Evolutionary conservation across 2,888 invertebrate genomes (phyloP).

Genomic region (Eristalinus sepulchralis): DNA sequence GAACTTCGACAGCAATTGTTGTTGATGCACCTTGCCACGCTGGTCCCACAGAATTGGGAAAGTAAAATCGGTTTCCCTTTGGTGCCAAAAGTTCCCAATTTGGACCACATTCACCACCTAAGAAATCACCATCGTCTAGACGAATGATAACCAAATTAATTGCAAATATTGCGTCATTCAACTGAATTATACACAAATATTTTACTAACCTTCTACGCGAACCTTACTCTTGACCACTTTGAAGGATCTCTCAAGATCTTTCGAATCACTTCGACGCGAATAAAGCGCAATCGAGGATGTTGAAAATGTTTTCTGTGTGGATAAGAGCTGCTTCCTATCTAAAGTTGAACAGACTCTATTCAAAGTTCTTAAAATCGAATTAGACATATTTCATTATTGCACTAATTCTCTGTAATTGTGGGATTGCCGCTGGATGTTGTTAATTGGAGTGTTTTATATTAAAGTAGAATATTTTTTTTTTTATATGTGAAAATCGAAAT

Average conservation of each 20-base stretch:
- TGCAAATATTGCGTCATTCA: constrained; percentile 59
- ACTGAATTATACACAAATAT: not conserved
- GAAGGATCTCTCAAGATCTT: constrained; percentile 75
- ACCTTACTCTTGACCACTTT: constrained; percentile 76
- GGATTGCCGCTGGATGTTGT: not conserved
- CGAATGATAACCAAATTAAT: constrained; percentile 18
- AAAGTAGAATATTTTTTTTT: not conserved
- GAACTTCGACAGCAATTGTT: constrained; percentile 78
- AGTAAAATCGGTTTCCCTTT: constrained; percentile 85
- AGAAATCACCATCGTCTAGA: constrained; percentile 75
- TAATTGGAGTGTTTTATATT: not conserved
- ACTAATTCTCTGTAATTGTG: not conserved
- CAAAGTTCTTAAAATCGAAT: constrained; percentile 56
- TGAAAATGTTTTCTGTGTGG: not conserved
- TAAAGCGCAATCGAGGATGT: constrained; percentile 65
- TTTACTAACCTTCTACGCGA: constrained; percentile 74
- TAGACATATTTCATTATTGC: constrained; percentile 67
- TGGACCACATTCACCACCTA: constrained; percentile 80
- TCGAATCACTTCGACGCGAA: constrained; percentile 75
- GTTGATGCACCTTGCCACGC: constrained; percentile 86
- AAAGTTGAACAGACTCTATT: constrained; percentile 37
- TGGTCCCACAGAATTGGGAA: constrained; percentile 86
- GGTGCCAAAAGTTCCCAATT: constrained; percentile 86
- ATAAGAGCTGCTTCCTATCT: constrained; percentile 43
- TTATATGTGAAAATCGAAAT: not conserved